Conservation (phyloP, 2,113 vertebrate genomes). For the Tor tambroides region DNA sequence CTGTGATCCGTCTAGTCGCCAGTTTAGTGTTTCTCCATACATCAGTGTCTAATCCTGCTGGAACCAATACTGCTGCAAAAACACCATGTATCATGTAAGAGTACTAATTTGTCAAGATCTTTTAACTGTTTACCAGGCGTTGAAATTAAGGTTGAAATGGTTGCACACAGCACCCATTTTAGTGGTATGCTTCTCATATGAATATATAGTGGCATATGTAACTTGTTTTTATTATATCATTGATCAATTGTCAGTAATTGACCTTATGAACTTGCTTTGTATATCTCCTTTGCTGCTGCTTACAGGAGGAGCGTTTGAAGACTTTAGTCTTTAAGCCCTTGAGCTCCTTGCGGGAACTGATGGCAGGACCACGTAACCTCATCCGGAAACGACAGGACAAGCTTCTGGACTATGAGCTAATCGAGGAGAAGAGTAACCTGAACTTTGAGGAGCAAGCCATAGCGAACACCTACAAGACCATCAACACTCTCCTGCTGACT, state of each 20-base stretch:
- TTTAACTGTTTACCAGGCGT: neutral
- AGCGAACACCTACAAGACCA: slow-evolving; percentile 87
- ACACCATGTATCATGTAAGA: neutral
- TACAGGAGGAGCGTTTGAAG: slow-evolving; percentile 83
- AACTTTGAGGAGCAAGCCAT: slow-evolving; percentile 86
- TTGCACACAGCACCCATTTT: neutral
- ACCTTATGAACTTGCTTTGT: neutral
- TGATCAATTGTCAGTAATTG: neutral
- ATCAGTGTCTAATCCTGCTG: neutral
- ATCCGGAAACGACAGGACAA: slow-evolving; percentile 92
- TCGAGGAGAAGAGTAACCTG: slow-evolving; percentile 82
- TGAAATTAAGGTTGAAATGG: neutral
- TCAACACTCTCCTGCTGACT: slow-evolving; percentile 85
- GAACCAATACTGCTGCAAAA: neutral
- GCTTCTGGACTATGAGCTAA: slow-evolving; percentile 87
- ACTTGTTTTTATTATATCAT: neutral
- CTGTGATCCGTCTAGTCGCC: neutral
- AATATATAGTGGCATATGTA: too few species aligned
- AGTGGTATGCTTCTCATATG: too few species aligned
- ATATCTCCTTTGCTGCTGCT: neutral
- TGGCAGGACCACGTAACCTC: slow-evolving; percentile 88
- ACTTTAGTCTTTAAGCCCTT: slow-evolving; percentile 83
- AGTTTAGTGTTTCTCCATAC: neutral
- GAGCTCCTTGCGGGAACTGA: slow-evolving; percentile 79
- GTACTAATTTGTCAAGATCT: neutral